Percentiles rank a stretch among this genome's conserved stretches.
These are phyloP conservation scores for Protobothrops flavoviridis DNA, from an alignment of 2,113 vertebrate species.

Conservation along the genomic window DNA sequence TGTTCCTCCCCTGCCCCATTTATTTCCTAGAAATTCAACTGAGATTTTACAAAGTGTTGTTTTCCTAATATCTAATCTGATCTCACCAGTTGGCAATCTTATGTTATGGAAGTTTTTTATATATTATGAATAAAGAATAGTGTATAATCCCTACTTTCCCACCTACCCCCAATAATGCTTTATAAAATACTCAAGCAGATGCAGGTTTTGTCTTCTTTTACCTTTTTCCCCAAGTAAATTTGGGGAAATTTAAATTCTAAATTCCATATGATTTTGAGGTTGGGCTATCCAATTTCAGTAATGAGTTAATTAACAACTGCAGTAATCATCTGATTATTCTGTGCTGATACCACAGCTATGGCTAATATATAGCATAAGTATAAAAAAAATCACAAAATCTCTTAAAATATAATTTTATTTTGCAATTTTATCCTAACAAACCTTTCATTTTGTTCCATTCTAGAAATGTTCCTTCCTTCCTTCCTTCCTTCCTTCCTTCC, in stretches of 20 bases:
- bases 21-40: not conserved
- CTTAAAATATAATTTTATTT: not conserved
- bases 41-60: not conserved
- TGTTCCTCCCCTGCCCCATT: not conserved
- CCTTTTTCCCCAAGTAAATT: not conserved
- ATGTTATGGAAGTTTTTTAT: not conserved
- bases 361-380: not conserved
- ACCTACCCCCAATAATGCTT: not conserved
- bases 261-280: not conserved
- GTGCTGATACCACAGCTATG: not conserved
- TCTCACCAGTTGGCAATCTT: not conserved
- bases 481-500: not conserved
- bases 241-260: no score
- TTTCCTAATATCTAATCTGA: not conserved
- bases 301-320: not conserved
- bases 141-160: not conserved
- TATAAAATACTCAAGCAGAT: not conserved
- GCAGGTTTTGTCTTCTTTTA: not conserved
- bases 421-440: not conserved
- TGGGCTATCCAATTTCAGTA: not conserved
- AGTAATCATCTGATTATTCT: not conserved
- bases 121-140: not conserved
- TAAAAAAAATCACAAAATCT: not conserved
- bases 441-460: not conserved
- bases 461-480: not conserved